Conservation (phyloP, 1,140 invertebrate species). For the Drosophila parvula region DNA sequence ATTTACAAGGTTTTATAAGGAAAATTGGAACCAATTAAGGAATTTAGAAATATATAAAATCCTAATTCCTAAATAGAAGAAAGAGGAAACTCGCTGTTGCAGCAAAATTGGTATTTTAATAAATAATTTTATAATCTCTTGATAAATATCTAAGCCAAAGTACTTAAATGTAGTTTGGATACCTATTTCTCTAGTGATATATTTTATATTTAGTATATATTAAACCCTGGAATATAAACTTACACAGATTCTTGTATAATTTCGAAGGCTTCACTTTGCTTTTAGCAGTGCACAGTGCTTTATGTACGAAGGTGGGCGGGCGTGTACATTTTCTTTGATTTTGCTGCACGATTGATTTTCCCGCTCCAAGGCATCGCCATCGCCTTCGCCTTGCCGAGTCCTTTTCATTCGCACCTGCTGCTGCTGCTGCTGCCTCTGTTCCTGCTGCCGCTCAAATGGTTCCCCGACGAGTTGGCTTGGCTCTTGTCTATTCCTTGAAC, state of each 20-base stretch:
- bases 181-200: no score
- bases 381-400: slow-evolving; percentile 38
- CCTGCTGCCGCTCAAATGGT: slow-evolving; percentile 50
- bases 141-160: no score
- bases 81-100: no score
- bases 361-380: slow-evolving; percentile 41
- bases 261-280: background rate
- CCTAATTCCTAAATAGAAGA: no score
- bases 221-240: background rate
- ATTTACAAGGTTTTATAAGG: background rate
- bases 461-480: slow-evolving; percentile 47
- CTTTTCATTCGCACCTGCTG: slow-evolving; percentile 74
- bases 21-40: no score
- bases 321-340: slow-evolving; percentile 51
- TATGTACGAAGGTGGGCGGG: slow-evolving; percentile 5
- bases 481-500: slow-evolving; percentile 31
- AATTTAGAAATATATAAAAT: no score
- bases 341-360: slow-evolving; percentile 78
- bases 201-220: background rate
- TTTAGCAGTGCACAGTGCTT: slow-evolving; percentile 20
- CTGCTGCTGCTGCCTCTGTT: slow-evolving; percentile 41
- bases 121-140: no score
- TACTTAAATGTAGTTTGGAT: no score
- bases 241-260: no score
- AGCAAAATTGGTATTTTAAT: no score